Base-by-base conservation (phyloP, 2,113 vertebrate genomes). In the Leptobrachium ailaonicum region DNA sequence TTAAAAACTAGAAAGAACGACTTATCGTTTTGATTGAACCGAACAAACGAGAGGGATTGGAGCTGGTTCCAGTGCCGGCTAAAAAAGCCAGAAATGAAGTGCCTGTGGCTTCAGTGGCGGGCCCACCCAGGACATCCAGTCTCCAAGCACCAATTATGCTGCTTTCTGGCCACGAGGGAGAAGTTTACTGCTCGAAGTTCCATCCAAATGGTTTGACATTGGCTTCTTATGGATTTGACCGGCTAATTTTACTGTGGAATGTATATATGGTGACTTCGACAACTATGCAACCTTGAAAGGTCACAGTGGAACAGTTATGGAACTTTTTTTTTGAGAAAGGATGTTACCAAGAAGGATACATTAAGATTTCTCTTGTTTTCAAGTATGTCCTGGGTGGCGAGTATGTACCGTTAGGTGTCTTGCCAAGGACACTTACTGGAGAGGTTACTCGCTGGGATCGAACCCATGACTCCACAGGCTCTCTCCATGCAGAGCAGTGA, bases 141-240 rank as follows among this genome's bases (percentile, higher is more conserved):
- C 90, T 99, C 79, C 97, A 97, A 86, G 96, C 98, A 13, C 98
- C 98, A 75, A 99, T 99, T 82, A 99, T 99, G 97, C 86, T 99
- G 83, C 94, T 99, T 73, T 97, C 95, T 0, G 98, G 98, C 42
- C 98, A 99, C 0, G 98, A 99, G 81, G 97, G 98, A 0, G 98
- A 99, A 83, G 96, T 98, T 2, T 98, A 99, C 75, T 98, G 97
- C 91, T 97, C 96, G 94, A 99, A 99, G 85, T 98, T 98, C 88
- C 98, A 99, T 60, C 98, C 98, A 72, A 98, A 90, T 0, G 98
- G 98, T 84, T 93, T 95, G 83, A 97, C 94, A 0, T 88, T 99
- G 7, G 96, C 96, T 13, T 99, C 98, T 0, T 94, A 97, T 0
- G 98, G 98, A 89, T 99, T 96, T 45, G 98, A 99, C 91, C 91